Evolutionary conservation across 2,888 invertebrate species (phyloP), one percentile per base, ranked within the genome.

Genomic region (Petrophora chlorosata): DNA sequence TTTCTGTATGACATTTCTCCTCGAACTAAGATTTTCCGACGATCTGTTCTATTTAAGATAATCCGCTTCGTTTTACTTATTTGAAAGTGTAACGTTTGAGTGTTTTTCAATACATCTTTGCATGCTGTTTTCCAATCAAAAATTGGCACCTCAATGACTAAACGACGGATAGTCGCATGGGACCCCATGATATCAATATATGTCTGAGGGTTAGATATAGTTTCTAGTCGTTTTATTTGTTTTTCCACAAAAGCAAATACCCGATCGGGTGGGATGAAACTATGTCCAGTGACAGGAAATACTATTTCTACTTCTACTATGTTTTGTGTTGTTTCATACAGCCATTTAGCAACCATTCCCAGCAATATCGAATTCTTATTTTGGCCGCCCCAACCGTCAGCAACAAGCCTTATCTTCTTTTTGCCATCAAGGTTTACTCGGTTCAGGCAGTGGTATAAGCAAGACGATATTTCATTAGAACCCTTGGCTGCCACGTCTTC

Each of bases 351-450:
- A 46, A 46, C 53, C 61, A 63, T 64, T 28, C 56, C 57, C 13
- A 64, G 33, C 34, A 62, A 12, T 34, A 38, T 63, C 17, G 50
- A 56, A 46, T 65, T 63, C 45, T 67, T 63, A 42, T 63, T 67
- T 49, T 67, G 66, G 36, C 51, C 53, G 5, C 51, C 59, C 44
- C 65, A 65, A 25, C 65, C 61, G 48, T 67, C 67, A 13, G 63
- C 58, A 8, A 63, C 41, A n/a, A n/a, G n/a, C n/a, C n/a, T n/a
- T n/a, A n/a, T n/a, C 17, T 3, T 4, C 5, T 17, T 17, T 17
- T 17, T 17, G 3, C 17, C 17, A 4, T 17, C 17, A 3, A 17
- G 3, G 3, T 17, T 17, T 17, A 17, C 3, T 4, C 17, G 3
- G 5, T 17, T 17, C 3, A 17, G 17, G 5, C 17, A 17, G 17